phyloP scores from a whole-genome alignment of 2,888 invertebrate species.

The Alloplasta piceator region DNA sequence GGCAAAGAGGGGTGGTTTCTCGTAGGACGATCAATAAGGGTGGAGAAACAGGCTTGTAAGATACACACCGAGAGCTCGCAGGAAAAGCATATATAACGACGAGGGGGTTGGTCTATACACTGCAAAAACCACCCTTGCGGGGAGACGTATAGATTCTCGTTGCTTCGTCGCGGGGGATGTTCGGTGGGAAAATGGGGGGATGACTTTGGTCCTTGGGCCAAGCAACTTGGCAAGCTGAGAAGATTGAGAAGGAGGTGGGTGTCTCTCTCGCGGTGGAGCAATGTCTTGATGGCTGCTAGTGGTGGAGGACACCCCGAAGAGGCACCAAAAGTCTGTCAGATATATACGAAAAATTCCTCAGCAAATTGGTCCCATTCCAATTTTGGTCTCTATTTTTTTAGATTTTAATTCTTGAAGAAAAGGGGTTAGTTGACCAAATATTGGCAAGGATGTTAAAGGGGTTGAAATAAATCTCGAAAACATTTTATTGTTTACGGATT shows the following conservation, averaged over 20 bases:
- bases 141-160: constrained; percentile 74
- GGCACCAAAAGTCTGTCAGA: constrained; percentile 31
- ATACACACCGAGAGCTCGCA: constrained; percentile 46
- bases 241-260: constrained; percentile 50
- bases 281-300: constrained; percentile 36
- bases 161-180: constrained; percentile 13
- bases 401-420: too few relatives aligned
- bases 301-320: constrained; percentile 35
- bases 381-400: too few relatives aligned
- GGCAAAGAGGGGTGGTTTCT: constrained; percentile 77
- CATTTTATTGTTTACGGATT: too few relatives aligned
- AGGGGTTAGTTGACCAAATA: too few relatives aligned
- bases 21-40: constrained; percentile 80
- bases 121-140: constrained; percentile 25
- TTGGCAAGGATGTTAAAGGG: too few relatives aligned
- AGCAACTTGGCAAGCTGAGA: constrained; percentile 73
- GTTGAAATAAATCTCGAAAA: too few relatives aligned
- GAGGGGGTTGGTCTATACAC: too few relatives aligned
- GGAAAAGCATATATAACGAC: constrained; percentile 55
- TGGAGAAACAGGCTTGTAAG: constrained; percentile 63
- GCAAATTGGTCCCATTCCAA: too few relatives aligned
- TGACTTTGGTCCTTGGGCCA: constrained; percentile 77
- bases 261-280: constrained; percentile 16
- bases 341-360: too few relatives aligned
- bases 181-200: constrained; percentile 75